Conservation (phyloP, 2,888 invertebrate genomes). For the Acanthosepion esculentum region DNA sequence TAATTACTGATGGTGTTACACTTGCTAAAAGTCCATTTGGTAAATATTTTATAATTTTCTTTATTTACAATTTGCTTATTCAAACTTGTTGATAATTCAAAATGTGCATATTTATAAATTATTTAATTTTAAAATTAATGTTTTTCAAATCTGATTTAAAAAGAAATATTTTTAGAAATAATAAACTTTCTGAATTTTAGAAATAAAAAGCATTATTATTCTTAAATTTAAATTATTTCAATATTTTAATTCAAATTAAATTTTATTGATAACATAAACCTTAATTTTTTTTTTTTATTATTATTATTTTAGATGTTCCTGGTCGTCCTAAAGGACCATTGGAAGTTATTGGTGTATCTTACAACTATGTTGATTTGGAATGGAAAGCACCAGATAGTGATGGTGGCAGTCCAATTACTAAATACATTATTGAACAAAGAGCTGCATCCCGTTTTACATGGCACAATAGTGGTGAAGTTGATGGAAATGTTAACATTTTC, state of each 20-base stretch:
- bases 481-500: constrained; percentile 57
- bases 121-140: no score
- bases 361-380: constrained; percentile 64
- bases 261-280: neutral
- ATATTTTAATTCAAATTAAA: no score
- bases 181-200: no score
- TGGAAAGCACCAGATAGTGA: constrained; percentile 74
- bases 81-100: no score
- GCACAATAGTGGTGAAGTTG: constrained; percentile 57
- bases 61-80: no score
- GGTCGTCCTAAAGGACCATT: constrained; percentile 56
- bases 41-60: constrained; percentile 74
- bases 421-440: constrained; percentile 66
- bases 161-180: no score
- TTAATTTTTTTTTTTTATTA: no score
- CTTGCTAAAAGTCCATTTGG: constrained; percentile 84
- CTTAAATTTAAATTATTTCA: no score
- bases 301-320: constrained; percentile 56
- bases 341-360: constrained; percentile 58
- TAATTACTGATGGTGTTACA: constrained; percentile 86
- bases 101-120: no score
- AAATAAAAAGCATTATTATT: no score
- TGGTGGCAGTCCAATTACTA: constrained; percentile 69
- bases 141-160: no score
- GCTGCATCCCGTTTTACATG: constrained; percentile 70